Evolutionary conservation across 30 jellyfish, hydroid and myxozoan genomes (phyloP).

Genomic region (Nemopilema nomurai): DNA sequence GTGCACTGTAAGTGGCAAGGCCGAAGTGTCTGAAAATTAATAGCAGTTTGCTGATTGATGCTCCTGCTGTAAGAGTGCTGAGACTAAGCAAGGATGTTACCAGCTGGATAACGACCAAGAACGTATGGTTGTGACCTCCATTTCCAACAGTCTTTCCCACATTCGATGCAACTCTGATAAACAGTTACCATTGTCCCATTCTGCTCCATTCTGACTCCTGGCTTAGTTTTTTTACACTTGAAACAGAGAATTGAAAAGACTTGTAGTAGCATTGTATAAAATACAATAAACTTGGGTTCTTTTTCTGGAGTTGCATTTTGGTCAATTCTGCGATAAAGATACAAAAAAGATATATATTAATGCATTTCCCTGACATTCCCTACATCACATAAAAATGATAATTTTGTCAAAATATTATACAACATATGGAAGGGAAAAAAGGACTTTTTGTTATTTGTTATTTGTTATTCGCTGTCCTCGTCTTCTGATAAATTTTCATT

Average conservation of each 20-base stretch:
- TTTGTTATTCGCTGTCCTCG: not conserved
- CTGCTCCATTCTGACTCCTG: conserved; percentile 4
- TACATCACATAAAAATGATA: not conserved
- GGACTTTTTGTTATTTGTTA: not conserved
- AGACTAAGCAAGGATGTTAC: conserved; percentile 17
- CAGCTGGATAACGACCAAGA: conserved; percentile 22
- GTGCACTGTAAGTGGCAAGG: conserved; percentile 3
- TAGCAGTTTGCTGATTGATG: conserved; percentile 21
- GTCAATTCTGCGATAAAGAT: not conserved
- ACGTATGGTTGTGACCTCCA: conserved; percentile 20
- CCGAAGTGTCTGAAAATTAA: conserved; percentile 18
- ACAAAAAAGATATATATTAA: not conserved
- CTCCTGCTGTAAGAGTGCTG: conserved; percentile 12
- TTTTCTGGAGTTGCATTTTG: not conserved
- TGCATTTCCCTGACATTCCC: not conserved
- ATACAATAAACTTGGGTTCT: conserved; percentile 23
- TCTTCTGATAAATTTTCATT: not conserved
- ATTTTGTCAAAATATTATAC: not conserved
- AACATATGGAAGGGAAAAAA: not conserved
- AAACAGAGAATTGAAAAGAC: conserved; percentile 19
- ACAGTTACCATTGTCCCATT: conserved; percentile 40
- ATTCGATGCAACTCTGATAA: conserved; percentile 15
- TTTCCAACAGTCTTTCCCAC: conserved; percentile 13
- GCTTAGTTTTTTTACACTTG: conserved; percentile 8
- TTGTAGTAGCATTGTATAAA: conserved; percentile 2